Conservation (phyloP, 2,797 vertebrate genomes). For the Agapornis canus region DNA sequence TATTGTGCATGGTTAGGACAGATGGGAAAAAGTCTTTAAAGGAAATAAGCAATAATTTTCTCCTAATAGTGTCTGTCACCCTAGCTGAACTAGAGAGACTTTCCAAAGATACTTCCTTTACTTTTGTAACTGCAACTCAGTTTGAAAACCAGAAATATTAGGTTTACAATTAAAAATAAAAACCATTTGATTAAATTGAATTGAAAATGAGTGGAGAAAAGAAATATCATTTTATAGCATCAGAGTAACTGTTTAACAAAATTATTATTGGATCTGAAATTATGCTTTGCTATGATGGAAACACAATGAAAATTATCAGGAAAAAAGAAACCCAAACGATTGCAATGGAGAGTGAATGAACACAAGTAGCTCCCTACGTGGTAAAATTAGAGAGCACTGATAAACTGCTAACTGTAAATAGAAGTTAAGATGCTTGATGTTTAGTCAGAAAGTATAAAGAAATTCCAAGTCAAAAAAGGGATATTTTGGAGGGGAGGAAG, state of each 20-base stretch:
- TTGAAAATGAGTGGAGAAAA: neutral
- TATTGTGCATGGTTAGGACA: neutral
- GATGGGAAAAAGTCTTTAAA: neutral
- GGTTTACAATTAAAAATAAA: neutral
- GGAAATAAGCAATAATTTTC: neutral
- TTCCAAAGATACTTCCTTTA: neutral
- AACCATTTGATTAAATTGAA: neutral
- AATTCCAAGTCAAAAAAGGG: accelerated
- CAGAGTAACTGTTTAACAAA: neutral
- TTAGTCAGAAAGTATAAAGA: neutral
- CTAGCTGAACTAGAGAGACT: neutral
- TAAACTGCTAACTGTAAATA: neutral
- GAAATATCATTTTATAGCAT: neutral
- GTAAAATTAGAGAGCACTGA: neutral
- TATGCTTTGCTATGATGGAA: neutral
- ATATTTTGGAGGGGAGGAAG: accelerated
- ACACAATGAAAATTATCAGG: neutral
- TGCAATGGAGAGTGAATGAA: neutral
- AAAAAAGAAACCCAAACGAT: neutral
- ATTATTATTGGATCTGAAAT: neutral
- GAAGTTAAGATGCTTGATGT: neutral
- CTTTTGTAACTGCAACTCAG: neutral
- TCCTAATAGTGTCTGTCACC: neutral
- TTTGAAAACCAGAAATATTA: neutral
- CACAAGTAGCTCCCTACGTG: neutral